A percentile compares a stretch with the other conserved stretches of the same genome.
These are phyloP conservation scores for Dinocampus coccinellae DNA, from an alignment of 2,888 invertebrate genomes.

Conservation along the genomic window DNA sequence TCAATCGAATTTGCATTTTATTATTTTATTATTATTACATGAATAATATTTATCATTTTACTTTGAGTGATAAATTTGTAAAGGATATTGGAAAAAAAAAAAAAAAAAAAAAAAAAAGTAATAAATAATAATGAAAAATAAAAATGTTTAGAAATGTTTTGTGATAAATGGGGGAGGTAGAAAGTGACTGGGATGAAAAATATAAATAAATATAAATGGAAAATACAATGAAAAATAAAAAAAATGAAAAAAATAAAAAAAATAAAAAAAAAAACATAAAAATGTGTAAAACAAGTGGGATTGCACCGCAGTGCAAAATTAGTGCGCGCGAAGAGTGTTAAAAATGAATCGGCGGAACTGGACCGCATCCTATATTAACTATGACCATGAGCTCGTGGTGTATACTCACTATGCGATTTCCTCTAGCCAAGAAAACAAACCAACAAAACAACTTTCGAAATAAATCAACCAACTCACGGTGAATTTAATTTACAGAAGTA, in stretches of 20 bases:
- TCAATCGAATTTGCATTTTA: too few relatives aligned
- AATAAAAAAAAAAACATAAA: constrained; percentile 14
- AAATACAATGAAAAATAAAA: background rate
- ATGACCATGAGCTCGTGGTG: constrained; percentile 37
- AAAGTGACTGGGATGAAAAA: too few relatives aligned
- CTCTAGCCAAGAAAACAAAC: constrained; percentile 28
- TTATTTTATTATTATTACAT: too few relatives aligned
- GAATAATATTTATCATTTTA: too few relatives aligned
- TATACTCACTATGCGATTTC: constrained; percentile 32
- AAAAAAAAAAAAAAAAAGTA: too few relatives aligned
- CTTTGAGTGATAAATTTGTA: too few relatives aligned
- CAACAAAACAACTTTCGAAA: constrained; percentile 49
- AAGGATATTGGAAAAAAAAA: too few relatives aligned
- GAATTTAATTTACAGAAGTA: background rate
- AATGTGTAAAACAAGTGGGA: constrained; percentile 14
- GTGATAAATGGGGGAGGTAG: too few relatives aligned
- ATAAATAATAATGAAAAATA: too few relatives aligned
- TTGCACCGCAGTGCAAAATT: constrained; percentile 43
- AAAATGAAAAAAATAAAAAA: background rate
- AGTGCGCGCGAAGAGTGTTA: constrained; percentile 41
- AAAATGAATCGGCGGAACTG: constrained; percentile 49
- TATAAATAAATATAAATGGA: background rate
- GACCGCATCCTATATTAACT: constrained; percentile 50
- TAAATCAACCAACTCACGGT: constrained; percentile 32
- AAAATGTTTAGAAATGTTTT: too few relatives aligned